These are phyloP conservation scores for Cotesia chilonis DNA, from an alignment of 1,140 invertebrate species.

Conservation along the genomic window DNA sequence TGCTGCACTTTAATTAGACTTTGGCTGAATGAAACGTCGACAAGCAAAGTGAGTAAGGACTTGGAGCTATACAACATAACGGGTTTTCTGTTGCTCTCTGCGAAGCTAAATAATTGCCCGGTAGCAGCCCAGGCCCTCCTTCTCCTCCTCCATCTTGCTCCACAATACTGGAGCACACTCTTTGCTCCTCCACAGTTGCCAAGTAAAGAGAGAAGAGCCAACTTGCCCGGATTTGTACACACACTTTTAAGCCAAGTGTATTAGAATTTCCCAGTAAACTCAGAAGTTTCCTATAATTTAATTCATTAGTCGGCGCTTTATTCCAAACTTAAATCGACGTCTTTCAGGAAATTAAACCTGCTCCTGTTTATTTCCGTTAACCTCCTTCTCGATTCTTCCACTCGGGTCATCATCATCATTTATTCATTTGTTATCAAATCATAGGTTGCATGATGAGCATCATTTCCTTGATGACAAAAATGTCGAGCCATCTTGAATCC, in stretches of 20 bases:
- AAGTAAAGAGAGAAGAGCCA: too few relatives aligned
- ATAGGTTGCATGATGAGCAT: constrained; percentile 25
- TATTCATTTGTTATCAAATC: constrained; percentile 59
- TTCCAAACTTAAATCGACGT: constrained; percentile 53
- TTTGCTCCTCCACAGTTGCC: too few relatives aligned
- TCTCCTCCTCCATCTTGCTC: constrained; percentile 25
- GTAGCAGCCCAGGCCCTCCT: constrained; percentile 38
- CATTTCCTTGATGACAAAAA: constrained; percentile 48
- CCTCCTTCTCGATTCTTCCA: constrained; percentile 18
- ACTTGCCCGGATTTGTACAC: too few relatives aligned
- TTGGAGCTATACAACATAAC: constrained; percentile 20
- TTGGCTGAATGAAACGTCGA: constrained; percentile 44
- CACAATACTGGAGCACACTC: not conserved
- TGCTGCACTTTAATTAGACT: constrained; percentile 50
- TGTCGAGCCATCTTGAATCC: constrained; percentile 56
- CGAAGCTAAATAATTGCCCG: constrained; percentile 48
- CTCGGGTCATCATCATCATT: constrained; percentile 47
- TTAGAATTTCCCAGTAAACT: too few relatives aligned
- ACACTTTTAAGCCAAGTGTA: too few relatives aligned
- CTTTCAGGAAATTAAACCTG: constrained; percentile 64
- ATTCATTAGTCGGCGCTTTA: constrained; percentile 38
- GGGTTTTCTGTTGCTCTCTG: constrained; percentile 34
- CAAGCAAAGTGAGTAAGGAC: constrained; percentile 38
- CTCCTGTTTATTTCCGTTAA: constrained; percentile 57
- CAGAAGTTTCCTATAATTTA: too few relatives aligned